A percentile compares a stretch with the other conserved stretches of the same genome.
These are phyloP conservation scores for Microctonus brassicae DNA, from an alignment of 2,888 invertebrate species.

Conservation along the genomic window DNA sequence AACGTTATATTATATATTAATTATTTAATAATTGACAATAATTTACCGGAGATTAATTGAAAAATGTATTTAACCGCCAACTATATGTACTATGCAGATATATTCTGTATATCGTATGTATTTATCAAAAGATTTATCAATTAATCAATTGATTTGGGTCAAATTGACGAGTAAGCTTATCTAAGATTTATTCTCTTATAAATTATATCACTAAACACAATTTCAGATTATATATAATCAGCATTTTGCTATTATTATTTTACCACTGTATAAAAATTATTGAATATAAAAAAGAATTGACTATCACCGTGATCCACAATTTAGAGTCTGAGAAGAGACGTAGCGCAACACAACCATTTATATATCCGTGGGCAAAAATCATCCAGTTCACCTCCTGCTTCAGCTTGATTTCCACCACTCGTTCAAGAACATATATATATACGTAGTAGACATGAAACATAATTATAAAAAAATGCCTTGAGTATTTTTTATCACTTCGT, in stretches of 20 bases:
- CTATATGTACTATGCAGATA: too few species aligned
- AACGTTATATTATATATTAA: too few species aligned
- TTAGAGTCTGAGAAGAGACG: conserved; percentile 16
- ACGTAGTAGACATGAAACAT: too few species aligned
- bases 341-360: conserved; percentile 15
- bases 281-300: not conserved
- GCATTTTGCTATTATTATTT: not conserved
- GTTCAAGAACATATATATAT: not conserved
- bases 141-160: not conserved
- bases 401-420: not conserved
- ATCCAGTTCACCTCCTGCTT: not conserved
- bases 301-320: not conserved
- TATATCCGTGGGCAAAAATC: not conserved
- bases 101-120: not conserved
- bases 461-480: too few species aligned
- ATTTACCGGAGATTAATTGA: not conserved
- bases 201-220: not conserved
- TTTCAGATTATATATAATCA: not conserved
- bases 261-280: not conserved
- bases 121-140: not conserved
- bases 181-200: not conserved
- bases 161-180: not conserved
- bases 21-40: not conserved
- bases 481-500: too few species aligned
- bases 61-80: too few species aligned